Conservation (phyloP, 2,888 invertebrate genomes). For the Harpalus rubripes region DNA sequence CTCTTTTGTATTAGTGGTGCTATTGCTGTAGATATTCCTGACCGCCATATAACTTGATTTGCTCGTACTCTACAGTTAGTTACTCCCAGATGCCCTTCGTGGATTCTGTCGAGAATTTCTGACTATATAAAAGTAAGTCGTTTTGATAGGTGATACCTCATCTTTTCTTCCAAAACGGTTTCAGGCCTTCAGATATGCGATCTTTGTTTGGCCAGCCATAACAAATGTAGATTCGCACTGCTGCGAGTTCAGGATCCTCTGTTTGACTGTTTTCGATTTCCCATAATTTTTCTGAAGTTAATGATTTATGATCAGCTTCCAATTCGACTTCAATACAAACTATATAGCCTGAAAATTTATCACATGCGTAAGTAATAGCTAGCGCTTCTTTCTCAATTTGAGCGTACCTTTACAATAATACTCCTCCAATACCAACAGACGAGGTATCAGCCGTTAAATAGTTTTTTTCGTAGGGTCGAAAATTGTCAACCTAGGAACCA, state of each 20-base stretch:
- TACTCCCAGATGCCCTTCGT: not conserved
- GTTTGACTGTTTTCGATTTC: not conserved
- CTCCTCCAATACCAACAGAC: slow-evolving; percentile 24
- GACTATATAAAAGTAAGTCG: not conserved
- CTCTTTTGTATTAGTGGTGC: no score
- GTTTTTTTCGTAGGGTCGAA: slow-evolving; percentile 16
- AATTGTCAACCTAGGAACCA: slow-evolving; percentile 3
- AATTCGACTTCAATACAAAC: not conserved
- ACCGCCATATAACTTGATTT: not conserved
- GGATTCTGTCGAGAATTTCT: not conserved
- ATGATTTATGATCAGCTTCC: no score
- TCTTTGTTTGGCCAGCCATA: slow-evolving; percentile 15
- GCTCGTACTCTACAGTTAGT: not conserved
- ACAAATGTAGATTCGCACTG: slow-evolving; percentile 18
- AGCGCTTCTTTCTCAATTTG: slow-evolving; percentile 63
- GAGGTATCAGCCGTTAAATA: not conserved
- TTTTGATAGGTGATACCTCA: slow-evolving; percentile 28
- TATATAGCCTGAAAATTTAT: slow-evolving; percentile 20
- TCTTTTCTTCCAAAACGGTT: slow-evolving; percentile 1
- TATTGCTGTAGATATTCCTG: not conserved
- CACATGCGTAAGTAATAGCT: slow-evolving; percentile 49
- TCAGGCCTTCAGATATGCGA: not conserved
- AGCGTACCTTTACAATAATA: slow-evolving; percentile 20
- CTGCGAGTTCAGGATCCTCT: slow-evolving; percentile 13
- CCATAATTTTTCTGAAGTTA: not conserved